Percentiles rank a stretch among this genome's conserved stretches.
phyloP scores from a whole-genome alignment of 2,888 invertebrate genomes.

The Drosophila rellima region DNA sequence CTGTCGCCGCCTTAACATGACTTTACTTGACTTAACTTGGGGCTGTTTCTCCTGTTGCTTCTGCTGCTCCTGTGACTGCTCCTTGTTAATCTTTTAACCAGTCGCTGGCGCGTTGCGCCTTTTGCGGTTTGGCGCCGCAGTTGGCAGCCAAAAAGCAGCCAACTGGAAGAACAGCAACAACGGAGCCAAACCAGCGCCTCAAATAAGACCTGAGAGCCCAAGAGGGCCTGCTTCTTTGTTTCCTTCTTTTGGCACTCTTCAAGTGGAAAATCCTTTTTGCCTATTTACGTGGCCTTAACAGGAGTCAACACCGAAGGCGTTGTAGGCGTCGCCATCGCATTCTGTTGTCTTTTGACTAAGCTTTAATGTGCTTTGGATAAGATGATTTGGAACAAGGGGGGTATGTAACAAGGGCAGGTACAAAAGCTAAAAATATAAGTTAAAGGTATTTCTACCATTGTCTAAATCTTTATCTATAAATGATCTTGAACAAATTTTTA shows the following conservation, averaged over 20 bases:
- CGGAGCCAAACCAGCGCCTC: slow-evolving; percentile 13
- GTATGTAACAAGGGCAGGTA: not conserved
- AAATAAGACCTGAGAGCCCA: slow-evolving; percentile 24
- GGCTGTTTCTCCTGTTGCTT: slow-evolving; percentile 16
- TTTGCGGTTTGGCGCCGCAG: slow-evolving; percentile 73
- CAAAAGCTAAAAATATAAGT: slow-evolving; percentile 1
- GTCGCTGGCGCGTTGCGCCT: slow-evolving; percentile 65
- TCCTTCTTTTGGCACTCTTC: slow-evolving; percentile 72
- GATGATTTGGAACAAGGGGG: not conserved
- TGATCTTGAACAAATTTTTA: not conserved
- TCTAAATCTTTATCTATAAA: not conserved
- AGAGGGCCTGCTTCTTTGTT: slow-evolving; percentile 26
- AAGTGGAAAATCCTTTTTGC: slow-evolving; percentile 82
- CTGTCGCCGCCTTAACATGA: slow-evolving; percentile 28
- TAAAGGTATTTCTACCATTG: not conserved
- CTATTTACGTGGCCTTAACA: slow-evolving; percentile 71
- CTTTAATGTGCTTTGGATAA: slow-evolving; percentile 31
- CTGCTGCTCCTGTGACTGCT: slow-evolving; percentile 27
- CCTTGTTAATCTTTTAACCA: slow-evolving; percentile 74
- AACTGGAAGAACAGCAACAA: slow-evolving; percentile 64
- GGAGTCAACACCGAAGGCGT: slow-evolving; percentile 60
- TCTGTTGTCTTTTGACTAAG: slow-evolving; percentile 47
- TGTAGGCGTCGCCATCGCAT: slow-evolving; percentile 25
- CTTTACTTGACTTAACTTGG: slow-evolving; percentile 39
- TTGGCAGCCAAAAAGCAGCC: slow-evolving; percentile 64